Percentiles rank a stretch among this genome's conserved stretches.
Conservation (phyloP, 2,797 vertebrate species). For the Vespertilio murinus region DNA sequence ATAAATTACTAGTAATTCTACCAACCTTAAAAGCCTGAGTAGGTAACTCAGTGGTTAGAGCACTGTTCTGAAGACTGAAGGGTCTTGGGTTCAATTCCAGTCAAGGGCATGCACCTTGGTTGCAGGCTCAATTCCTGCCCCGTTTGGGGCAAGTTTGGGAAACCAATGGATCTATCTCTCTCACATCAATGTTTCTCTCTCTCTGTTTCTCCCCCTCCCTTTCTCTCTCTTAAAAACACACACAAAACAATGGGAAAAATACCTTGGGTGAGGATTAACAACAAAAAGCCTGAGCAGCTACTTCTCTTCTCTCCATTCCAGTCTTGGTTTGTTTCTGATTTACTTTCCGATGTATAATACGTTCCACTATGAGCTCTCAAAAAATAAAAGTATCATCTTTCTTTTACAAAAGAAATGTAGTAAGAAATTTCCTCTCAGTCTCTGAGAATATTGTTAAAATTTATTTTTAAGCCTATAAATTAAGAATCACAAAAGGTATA, state of each 20-base stretch:
- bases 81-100: no score
- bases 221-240: no score
- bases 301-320: not conserved
- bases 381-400: not conserved
- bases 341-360: not conserved
- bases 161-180: no score
- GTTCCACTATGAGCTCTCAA: not conserved
- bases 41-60: no score
- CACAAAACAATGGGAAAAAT: no score
- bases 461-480: slow-evolving; percentile 22
- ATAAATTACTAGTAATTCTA: slow-evolving; percentile 17
- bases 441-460: slow-evolving; percentile 11
- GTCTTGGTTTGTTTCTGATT: not conserved
- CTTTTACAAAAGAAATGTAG: not conserved
- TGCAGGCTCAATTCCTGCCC: no score
- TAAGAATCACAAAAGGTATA: not conserved
- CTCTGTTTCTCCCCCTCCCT: no score
- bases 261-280: no score
- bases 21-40: not conserved
- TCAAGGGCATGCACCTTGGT: no score
- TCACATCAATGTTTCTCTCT: no score
- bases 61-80: no score
- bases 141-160: no score
- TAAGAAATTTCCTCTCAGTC: not conserved
- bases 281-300: not conserved